Percentiles rank a stretch among this genome's conserved stretches.
Evolutionary conservation across 2,113 vertebrate species (phyloP).

Genomic region (Prunella himalayana): DNA sequence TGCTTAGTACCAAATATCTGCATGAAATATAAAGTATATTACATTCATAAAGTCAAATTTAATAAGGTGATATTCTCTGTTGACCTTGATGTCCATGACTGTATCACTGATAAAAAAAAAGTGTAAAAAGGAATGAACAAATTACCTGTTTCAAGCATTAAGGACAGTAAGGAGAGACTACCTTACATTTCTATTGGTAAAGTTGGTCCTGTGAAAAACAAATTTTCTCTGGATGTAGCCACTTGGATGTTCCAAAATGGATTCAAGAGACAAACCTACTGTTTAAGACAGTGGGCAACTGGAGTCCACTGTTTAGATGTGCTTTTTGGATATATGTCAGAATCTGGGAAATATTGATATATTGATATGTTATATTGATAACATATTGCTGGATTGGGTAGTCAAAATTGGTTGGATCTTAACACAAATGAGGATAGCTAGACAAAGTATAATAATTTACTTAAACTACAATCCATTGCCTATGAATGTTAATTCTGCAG

Average conservation of each 20-base stretch:
- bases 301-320: not conserved
- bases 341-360: too few relatives aligned
- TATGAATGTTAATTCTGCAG: constrained; percentile 10
- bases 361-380: too few relatives aligned
- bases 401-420: constrained; percentile 19
- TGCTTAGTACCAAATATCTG: not conserved
- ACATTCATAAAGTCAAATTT: not conserved
- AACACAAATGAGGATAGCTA: constrained; percentile 5
- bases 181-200: not conserved
- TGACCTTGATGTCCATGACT: not conserved
- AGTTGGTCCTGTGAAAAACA: not conserved
- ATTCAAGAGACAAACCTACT: not conserved
- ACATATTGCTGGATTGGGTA: not conserved
- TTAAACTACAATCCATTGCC: not conserved
- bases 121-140: not conserved
- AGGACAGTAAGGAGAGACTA: not conserved
- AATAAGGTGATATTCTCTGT: not conserved
- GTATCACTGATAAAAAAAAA: not conserved
- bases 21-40: not conserved
- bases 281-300: not conserved
- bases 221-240: not conserved
- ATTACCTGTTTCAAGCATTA: not conserved
- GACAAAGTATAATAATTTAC: constrained; percentile 7
- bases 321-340: not conserved
- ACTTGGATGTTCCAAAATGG: not conserved